Evolutionary conservation across 2,113 vertebrate genomes (phyloP).

Genomic region (Lethenteron camtschaticum): DNA sequence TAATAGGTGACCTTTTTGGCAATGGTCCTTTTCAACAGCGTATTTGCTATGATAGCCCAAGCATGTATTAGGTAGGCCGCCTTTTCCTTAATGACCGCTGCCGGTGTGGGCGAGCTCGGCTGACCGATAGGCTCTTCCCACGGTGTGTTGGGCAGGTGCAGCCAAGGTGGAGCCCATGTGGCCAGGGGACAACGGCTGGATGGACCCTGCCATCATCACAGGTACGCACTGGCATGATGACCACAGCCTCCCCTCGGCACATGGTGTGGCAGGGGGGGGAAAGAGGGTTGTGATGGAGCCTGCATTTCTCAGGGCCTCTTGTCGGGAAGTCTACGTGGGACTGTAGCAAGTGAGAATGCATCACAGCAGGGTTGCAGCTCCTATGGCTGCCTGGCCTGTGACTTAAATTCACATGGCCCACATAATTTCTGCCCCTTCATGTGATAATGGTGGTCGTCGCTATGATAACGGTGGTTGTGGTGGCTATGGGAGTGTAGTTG

Average conservation of each 20-base stretch:
- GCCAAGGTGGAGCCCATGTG: conserved; percentile 47
- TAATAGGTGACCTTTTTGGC: too few relatives aligned
- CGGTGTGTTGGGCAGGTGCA: too few relatives aligned
- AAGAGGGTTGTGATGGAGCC: neutral
- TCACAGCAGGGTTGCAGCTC: neutral
- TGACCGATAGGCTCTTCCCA: too few relatives aligned
- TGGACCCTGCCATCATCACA: conserved; percentile 99
- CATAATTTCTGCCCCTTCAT: too few relatives aligned
- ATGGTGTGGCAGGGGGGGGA: neutral
- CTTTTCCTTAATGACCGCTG: too few relatives aligned
- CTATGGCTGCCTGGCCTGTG: neutral
- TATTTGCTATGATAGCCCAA: too few relatives aligned
- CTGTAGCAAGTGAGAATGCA: neutral
- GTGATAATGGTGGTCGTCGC: neutral
- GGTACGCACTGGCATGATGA: conserved; percentile 30
- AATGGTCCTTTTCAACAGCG: too few relatives aligned
- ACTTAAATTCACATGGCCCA: neutral
- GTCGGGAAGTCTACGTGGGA: neutral
- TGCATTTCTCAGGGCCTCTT: neutral
- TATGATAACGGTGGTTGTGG: neutral
- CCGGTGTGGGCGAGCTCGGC: too few relatives aligned
- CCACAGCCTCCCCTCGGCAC: neutral
- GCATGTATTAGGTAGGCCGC: too few relatives aligned
- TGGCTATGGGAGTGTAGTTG: neutral
- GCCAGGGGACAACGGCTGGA: conserved; percentile 49